These are phyloP conservation scores for Pachycephus smyrnensis DNA, from an alignment of 2,888 invertebrate genomes.

Conservation along the genomic window DNA sequence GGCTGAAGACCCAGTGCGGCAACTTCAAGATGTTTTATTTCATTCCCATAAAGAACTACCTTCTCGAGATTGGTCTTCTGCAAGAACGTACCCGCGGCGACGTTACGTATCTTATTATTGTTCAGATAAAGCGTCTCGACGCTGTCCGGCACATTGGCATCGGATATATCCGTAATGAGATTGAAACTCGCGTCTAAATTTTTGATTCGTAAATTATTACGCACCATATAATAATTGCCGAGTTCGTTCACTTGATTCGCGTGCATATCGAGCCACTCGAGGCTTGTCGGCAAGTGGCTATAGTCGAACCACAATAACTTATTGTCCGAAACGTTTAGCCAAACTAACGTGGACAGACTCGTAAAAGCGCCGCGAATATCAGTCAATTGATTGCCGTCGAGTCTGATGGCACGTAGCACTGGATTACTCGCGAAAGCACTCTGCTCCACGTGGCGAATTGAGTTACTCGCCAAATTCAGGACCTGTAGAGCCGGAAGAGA, in stretches of 20 bases:
- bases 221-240: constrained; percentile 78
- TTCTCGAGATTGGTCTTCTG: constrained; percentile 79
- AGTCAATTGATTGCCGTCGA: constrained; percentile 83
- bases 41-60: constrained; percentile 82
- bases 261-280: constrained; percentile 86
- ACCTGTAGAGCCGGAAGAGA: constrained; percentile 80
- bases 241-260: constrained; percentile 82
- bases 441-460: constrained; percentile 81
- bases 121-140: constrained; percentile 80
- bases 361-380: constrained; percentile 84
- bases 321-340: constrained; percentile 86
- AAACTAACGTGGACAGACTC: constrained; percentile 78
- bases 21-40: constrained; percentile 78
- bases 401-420: constrained; percentile 79
- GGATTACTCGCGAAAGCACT: constrained; percentile 82
- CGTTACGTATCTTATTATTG: constrained; percentile 78
- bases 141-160: constrained; percentile 79
- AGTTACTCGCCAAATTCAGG: constrained; percentile 84
- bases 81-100: constrained; percentile 77
- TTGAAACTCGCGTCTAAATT: constrained; percentile 84
- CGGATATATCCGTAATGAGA: constrained; percentile 76
- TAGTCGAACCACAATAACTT: constrained; percentile 85
- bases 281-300: constrained; percentile 79
- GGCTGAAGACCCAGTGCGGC: constrained; percentile 78
- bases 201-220: constrained; percentile 76